Base-by-base conservation (phyloP, 2,113 vertebrate species). In the Nannobrachium achirus region DNA sequence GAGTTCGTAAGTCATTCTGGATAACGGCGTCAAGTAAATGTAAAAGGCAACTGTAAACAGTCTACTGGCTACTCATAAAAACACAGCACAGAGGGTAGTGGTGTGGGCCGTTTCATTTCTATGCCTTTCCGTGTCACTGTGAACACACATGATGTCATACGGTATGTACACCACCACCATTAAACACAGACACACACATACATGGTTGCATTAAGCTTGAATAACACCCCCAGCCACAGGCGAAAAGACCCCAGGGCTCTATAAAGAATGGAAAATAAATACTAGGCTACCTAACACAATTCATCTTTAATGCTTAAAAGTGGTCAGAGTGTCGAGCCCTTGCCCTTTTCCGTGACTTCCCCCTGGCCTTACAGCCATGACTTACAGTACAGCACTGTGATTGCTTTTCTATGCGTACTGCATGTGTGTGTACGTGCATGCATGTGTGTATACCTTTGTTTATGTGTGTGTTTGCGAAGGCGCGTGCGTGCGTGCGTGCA, bases 241-340 rank as follows among this genome's bases (percentile, higher is more conserved):
- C 46, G 49, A 42, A 50, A 33, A 3, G 38, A 57, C 78, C 63
- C 71, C 14, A 16, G 40, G 33, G 75, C 38, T 59, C 44, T 59
- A 75, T 66, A 69, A 75, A 71, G 56, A 41, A 59, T 33, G 52
- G 55, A 51, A 53, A 73, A 75, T 50, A 75, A 85, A 80, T 42
- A 60, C 39, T 45, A 20, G 14, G 68, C 69, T 53, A 38, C 46
- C 7, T 62, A 63, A 59, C 59, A 75, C 72, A 78, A 75, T 75
- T 79, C 69, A 82, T 80, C 56, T 73, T 75, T 70, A 76, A 20
- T 63, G 74, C 77, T 73, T 72, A n/a, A 11, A 74, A 63, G 73
- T 75, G 71, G 63, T 58, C 71, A 53, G 58, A 67, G 66, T 74
- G 62, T 14, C 48, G 56, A 25, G 64, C 46, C 58, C 46, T 33